A percentile compares a stretch with the other conserved stretches of the same genome.
phyloP scores from a whole-genome alignment of 2,797 vertebrate species.

The Alectoris magna region DNA sequence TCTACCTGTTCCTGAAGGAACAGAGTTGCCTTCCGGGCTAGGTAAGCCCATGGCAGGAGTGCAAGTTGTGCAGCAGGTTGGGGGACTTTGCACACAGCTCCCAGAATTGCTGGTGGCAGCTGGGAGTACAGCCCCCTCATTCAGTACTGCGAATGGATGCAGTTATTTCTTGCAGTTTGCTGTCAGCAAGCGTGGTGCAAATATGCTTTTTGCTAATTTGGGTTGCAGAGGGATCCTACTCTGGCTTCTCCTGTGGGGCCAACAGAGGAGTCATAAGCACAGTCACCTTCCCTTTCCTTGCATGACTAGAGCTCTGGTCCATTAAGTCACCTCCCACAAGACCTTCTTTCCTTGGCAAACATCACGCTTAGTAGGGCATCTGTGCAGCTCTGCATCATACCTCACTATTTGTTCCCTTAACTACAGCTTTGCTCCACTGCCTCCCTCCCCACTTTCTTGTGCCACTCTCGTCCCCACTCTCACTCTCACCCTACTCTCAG shows the following conservation, averaged over 20 bases:
- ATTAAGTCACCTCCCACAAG: neutral
- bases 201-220: neutral
- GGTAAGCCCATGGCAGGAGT: neutral
- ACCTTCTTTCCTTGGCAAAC: neutral
- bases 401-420: neutral
- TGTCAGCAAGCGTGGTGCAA: fast-evolving
- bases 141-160: neutral
- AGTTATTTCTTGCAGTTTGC: neutral
- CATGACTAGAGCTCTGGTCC: neutral
- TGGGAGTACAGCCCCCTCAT: neutral
- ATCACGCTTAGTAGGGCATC: neutral
- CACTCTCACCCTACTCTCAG: neutral
- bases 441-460: neutral
- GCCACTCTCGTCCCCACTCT: neutral
- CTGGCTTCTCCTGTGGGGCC: neutral
- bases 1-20: constrained; percentile 41
- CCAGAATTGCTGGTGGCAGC: neutral
- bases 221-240: neutral
- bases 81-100: neutral
- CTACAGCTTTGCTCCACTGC: neutral
- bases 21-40: constrained; percentile 26
- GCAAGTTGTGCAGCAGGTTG: neutral
- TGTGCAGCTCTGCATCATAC: neutral
- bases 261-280: neutral
- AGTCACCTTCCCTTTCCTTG: neutral